Base-by-base conservation (phyloP, 2,797 vertebrate species). In the Malurus leucopterus region DNA sequence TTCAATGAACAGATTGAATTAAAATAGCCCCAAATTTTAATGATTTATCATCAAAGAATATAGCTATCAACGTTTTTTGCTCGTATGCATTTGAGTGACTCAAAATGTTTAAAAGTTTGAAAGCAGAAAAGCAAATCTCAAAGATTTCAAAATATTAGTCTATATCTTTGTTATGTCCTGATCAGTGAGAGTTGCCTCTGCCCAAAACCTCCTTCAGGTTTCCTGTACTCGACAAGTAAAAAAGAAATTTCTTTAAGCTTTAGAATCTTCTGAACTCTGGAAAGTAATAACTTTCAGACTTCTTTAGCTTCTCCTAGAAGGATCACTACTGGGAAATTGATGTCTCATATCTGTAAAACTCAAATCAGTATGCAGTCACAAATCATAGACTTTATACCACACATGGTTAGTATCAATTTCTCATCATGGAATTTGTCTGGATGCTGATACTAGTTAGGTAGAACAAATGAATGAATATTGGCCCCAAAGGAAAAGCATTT, bases 391-490 rank as follows among this genome's bases (percentile, higher is more conserved):
- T 88, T 88, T 88, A 63, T 68, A 63, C 50, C 70, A 62, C 3
- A 46, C 73, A 58, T 94, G 34, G 34, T 47, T 71, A 88, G 13
- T 73, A 80, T 58, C 24, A 46, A 26, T 46, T 84, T 95, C 58
- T 94, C 19, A 67, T 53, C 44, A 13, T 63, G 68, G 16, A 71
- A 88, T 93, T 88, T 82, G 55, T 65, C 64, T 93, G 46, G 70
- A 74, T 85, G 81, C 64, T 80, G 46, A 29, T 81, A 67, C 11
- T 53, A 41, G 75, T 73, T 90, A 86, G 46, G 50, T 70, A 49
- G 61, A 70, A 36, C 44, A 93, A 93, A 84, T 77, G 29, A 93
- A 83, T 86, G 64, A 92, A 89, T 86, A 76, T 72, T 26, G 87
- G 57, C 54, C 67, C 22, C 47, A 77, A 65, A 69, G 75, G 91